Percentiles rank a stretch among this genome's conserved stretches.
Conservation (phyloP, 1,140 invertebrate genomes). For the Hylaeus volcanicus region DNA sequence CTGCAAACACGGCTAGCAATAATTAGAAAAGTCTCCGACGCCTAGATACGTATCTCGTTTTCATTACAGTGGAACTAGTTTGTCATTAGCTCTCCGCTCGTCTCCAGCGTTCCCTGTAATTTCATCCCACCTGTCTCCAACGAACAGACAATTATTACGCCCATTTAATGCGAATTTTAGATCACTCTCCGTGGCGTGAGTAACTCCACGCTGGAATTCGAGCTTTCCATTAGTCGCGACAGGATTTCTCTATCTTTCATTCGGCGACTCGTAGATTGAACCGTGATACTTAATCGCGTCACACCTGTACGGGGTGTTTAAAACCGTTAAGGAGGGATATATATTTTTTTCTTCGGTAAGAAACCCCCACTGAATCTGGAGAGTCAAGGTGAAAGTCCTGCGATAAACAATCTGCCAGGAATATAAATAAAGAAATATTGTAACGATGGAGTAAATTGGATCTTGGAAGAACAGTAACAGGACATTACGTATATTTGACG, state of each 20-base stretch:
- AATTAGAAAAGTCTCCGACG: slow-evolving; percentile 23
- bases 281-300: no score
- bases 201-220: neutral
- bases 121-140: slow-evolving; percentile 3
- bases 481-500: no score
- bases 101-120: slow-evolving; percentile 1
- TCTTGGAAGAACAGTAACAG: no score
- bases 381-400: no score
- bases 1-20: slow-evolving; percentile 6
- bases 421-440: no score
- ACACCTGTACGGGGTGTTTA: no score
- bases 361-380: no score
- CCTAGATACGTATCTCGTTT: neutral
- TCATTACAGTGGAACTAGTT: slow-evolving; percentile 21
- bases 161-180: slow-evolving; percentile 21
- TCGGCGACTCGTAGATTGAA: no score
- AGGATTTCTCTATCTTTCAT: neutral
- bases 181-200: neutral
- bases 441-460: no score
- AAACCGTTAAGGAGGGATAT: no score
- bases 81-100: slow-evolving; percentile 14
- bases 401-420: no score
- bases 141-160: slow-evolving; percentile 22
- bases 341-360: no score
- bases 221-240: neutral